A percentile compares a stretch with the other conserved stretches of the same genome.
Evolutionary conservation across 2,113 vertebrate genomes (phyloP).

Genomic region (Orycteropus afer): DNA sequence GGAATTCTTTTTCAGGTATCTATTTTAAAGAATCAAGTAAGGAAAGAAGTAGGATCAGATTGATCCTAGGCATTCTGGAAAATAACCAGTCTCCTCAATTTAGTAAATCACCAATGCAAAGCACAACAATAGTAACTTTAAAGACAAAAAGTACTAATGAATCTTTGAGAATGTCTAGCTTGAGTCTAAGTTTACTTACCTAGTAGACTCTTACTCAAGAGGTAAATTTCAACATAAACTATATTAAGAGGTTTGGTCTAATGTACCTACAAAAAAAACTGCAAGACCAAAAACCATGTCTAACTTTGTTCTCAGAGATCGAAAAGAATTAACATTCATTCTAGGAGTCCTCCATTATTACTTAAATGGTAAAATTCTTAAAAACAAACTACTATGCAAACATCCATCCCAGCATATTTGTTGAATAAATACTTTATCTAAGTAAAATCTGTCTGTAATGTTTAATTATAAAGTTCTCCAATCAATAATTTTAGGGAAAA

Average conservation of each 20-base stretch:
- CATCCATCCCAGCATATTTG: neutral
- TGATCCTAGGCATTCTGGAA: conserved; percentile 8
- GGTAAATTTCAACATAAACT: conserved; percentile 36
- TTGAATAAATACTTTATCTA: conserved; percentile 48
- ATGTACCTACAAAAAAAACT: neutral
- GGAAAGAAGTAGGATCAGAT: neutral
- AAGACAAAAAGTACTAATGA: conserved; percentile 35
- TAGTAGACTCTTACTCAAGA: conserved; percentile 27
- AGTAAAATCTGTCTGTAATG: neutral
- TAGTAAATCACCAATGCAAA: neutral
- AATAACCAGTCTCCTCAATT: neutral
- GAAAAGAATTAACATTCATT: conserved; percentile 6
- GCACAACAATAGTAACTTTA: neutral
- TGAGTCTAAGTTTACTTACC: conserved; percentile 34
- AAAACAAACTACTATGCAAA: conserved; percentile 28
- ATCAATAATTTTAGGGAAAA: neutral
- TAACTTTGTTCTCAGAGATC: conserved; percentile 47
- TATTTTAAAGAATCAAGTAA: conserved; percentile 1
- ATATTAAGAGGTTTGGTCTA: neutral
- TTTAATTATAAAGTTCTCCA: conserved; percentile 21
- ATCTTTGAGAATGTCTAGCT: neutral
- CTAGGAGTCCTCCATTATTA: conserved; percentile 15
- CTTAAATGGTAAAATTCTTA: conserved; percentile 30
- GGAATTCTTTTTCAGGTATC: neutral
- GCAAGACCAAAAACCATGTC: conserved; percentile 12